These are phyloP conservation scores for Ptilorrhoa leucosticta DNA, from an alignment of 2,113 vertebrate species.

Conservation along the genomic window DNA sequence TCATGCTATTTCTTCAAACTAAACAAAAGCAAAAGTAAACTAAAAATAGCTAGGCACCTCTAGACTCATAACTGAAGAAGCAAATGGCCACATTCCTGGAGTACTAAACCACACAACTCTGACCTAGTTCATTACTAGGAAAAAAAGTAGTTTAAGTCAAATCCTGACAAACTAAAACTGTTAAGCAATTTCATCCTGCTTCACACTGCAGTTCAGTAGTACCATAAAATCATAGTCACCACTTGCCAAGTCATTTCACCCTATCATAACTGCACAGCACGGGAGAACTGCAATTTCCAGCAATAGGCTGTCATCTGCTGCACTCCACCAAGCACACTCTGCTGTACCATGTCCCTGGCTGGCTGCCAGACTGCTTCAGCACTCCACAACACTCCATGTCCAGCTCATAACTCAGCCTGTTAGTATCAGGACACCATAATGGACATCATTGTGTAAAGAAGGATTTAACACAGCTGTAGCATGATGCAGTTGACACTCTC, in stretches of 20 bases:
- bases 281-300: constrained; percentile 11
- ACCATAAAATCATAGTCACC: constrained; percentile 25
- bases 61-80: not conserved
- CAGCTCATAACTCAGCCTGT: constrained; percentile 26
- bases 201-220: not conserved
- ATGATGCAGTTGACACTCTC: constrained; percentile 1
- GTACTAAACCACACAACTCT: not conserved
- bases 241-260: constrained; percentile 40
- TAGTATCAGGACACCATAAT: not conserved
- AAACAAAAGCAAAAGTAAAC: not conserved
- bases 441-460: constrained; percentile 35
- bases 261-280: not conserved
- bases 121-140: not conserved
- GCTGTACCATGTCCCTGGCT: not conserved
- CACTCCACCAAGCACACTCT: constrained; percentile 11
- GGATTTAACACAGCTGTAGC: constrained; percentile 43
- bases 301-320: not conserved
- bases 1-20: not conserved
- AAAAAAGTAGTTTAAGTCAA: constrained; percentile 26
- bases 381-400: not conserved
- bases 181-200: constrained; percentile 35
- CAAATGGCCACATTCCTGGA: not conserved
- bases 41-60: not conserved
- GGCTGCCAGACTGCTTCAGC: not conserved
- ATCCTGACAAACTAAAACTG: constrained; percentile 21